phyloP scores from a whole-genome alignment of 2,113 vertebrate genomes.

The Triplophysa siluroides region DNA sequence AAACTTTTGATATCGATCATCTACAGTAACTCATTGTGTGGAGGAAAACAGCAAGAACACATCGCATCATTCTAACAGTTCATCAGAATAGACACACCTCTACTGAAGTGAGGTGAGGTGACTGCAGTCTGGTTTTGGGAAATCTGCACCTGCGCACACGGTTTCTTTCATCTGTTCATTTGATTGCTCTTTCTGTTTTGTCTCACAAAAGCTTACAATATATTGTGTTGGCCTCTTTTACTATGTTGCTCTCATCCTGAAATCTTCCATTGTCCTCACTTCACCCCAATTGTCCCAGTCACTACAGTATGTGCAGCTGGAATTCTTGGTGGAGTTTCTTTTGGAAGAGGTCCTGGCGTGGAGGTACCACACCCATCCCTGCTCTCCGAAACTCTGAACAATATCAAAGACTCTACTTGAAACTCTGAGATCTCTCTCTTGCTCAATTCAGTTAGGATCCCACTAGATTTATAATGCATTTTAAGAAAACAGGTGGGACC shows the following conservation, averaged over 20 bases:
- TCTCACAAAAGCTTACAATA: neutral
- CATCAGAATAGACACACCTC: neutral
- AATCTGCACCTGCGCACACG: conserved; percentile 2
- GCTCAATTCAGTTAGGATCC: no score
- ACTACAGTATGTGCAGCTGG: conserved; percentile 14
- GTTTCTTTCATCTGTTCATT: neutral
- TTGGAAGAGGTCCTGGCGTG: conserved; percentile 31
- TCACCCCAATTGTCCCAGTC: conserved; percentile 5
- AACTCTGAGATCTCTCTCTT: no score
- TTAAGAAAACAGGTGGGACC: no score
- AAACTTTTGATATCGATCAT: no score
- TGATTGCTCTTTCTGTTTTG: neutral
- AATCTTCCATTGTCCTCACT: conserved; percentile 27
- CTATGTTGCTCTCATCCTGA: neutral
- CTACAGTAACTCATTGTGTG: neutral
- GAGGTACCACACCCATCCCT: conserved; percentile 11
- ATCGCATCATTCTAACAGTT: neutral
- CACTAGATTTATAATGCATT: no score
- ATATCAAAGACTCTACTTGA: no score
- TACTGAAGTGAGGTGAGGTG: neutral
- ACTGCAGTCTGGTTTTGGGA: neutral
- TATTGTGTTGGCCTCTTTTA: neutral
- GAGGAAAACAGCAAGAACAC: neutral
- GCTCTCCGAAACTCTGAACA: neutral
- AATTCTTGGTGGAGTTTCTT: conserved; percentile 46